A percentile compares a stretch with the other conserved stretches of the same genome.
phyloP scores from a whole-genome alignment of 2,113 vertebrate species.

The Labeo rohita region DNA sequence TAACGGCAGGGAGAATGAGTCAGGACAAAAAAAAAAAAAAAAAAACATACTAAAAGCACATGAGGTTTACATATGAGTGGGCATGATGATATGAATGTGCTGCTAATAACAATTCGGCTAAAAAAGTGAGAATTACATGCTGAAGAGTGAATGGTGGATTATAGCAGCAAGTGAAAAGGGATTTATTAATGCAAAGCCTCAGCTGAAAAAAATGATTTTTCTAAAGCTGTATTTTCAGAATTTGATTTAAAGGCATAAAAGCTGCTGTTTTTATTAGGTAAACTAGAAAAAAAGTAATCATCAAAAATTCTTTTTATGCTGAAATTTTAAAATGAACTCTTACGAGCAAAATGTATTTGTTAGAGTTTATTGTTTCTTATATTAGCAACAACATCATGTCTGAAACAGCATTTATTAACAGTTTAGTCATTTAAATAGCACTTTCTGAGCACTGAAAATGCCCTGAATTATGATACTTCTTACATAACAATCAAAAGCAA shows the following conservation, averaged over 20 bases:
- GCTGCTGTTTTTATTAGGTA: not conserved
- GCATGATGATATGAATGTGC: not conserved
- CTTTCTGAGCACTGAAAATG: not conserved
- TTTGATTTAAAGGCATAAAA: not conserved
- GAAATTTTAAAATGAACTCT: slow-evolving; percentile 14
- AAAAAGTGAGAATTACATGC: not conserved
- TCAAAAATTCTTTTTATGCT: not conserved
- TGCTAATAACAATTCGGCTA: not conserved
- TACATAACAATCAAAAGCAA: not conserved
- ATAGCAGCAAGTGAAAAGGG: not conserved
- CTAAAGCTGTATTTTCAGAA: not conserved
- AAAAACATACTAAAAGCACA: slow-evolving; percentile 42
- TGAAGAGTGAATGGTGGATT: not conserved
- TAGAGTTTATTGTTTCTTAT: slow-evolving; percentile 47
- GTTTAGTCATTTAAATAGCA: not conserved
- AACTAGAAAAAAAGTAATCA: not conserved
- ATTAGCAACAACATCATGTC: slow-evolving; percentile 9
- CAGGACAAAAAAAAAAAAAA: slow-evolving; percentile 54
- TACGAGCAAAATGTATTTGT: not conserved
- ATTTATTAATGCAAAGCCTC: not conserved
- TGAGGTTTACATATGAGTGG: not conserved
- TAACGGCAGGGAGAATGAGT: slow-evolving; percentile 73
- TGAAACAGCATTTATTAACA: slow-evolving; percentile 18
- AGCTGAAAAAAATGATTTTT: not conserved
- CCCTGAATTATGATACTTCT: not conserved